Evolutionary conservation across 2,888 invertebrate species (phyloP), one percentile per base, ranked within the genome.

Genomic region (Thereva nobilitata): DNA sequence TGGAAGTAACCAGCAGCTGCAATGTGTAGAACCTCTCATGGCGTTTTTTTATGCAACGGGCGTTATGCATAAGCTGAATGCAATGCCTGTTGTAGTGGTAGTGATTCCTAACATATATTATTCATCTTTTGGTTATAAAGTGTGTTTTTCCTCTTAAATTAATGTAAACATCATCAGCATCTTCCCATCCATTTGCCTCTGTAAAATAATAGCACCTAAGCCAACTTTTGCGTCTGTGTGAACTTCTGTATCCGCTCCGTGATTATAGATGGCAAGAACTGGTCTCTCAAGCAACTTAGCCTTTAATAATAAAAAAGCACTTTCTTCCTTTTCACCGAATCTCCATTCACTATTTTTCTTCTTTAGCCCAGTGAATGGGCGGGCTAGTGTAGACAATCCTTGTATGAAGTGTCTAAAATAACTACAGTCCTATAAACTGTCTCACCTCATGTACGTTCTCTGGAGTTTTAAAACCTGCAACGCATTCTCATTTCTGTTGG

Each of bases 151-250:
- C n/a, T n/a, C n/a, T n/a, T n/a, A n/a, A n/a, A n/a, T n/a, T n/a
- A n/a, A n/a, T n/a, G n/a, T n/a, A n/a, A n/a, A n/a, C n/a, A n/a
- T n/a, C n/a, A n/a, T n/a, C n/a, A n/a, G n/a, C n/a, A n/a, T 23
- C 23, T 23, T 23, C 23, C 23, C 23, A 23, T 23, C 23, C 23
- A 23, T 2, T 23, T 23, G 23, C n/a, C 23, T 49, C 49, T 76
- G 76, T 9, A 75, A 7, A n/a, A 76, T 56, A 1, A 73, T 63
- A 9, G 72, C 75, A 7, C 72, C 75, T 64, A 72, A 72, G 4
- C 76, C 74, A 50, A 68, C 10, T 34, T 61, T 69, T 3, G 76
- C 76, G 59, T 76, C 75, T 1, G 73, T 74, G 55, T 76, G 64
- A 6, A 66, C 42, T 50, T 68, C 56, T 8, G 61, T 66, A 12